Percentiles rank a stretch among this genome's conserved stretches.
phyloP scores from a whole-genome alignment of 2,797 vertebrate genomes.

The Forpus xanthops region DNA sequence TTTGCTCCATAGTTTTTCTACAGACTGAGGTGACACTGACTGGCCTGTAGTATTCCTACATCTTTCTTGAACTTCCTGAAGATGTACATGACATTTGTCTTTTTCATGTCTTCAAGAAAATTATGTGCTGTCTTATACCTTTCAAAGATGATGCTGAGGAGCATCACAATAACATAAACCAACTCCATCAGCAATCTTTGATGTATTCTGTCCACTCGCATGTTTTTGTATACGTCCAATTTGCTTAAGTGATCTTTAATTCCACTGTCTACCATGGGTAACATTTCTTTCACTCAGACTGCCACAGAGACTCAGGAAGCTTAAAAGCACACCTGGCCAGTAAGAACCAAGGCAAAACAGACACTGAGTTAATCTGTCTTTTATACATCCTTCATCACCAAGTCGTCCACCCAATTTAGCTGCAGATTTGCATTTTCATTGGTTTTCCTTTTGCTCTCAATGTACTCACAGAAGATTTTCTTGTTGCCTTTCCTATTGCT shows the following conservation, averaged over 20 bases:
- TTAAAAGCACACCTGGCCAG: background rate
- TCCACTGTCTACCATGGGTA: background rate
- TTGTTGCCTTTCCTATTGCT: background rate
- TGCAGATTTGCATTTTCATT: accelerated
- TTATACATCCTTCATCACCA: background rate
- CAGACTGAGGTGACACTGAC: background rate
- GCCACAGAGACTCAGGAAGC: background rate
- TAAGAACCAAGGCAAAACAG: background rate
- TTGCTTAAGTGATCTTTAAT: background rate
- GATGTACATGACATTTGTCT: background rate
- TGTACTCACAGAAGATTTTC: background rate
- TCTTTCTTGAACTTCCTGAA: background rate
- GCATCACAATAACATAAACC: background rate
- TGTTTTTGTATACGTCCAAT: background rate
- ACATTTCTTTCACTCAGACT: background rate
- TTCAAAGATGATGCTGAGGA: background rate
- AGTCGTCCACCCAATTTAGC: background rate
- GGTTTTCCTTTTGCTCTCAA: background rate
- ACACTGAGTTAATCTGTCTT: background rate
- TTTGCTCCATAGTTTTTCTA: background rate
- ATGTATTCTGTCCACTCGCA: background rate
- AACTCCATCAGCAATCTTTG: background rate
- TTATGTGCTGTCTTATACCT: background rate
- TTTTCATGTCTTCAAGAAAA: background rate
- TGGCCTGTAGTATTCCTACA: background rate